Percentiles rank a stretch among this genome's conserved stretches.
phyloP scores from a whole-genome alignment of 2,113 vertebrate genomes.

The Megalops atlanticus region DNA sequence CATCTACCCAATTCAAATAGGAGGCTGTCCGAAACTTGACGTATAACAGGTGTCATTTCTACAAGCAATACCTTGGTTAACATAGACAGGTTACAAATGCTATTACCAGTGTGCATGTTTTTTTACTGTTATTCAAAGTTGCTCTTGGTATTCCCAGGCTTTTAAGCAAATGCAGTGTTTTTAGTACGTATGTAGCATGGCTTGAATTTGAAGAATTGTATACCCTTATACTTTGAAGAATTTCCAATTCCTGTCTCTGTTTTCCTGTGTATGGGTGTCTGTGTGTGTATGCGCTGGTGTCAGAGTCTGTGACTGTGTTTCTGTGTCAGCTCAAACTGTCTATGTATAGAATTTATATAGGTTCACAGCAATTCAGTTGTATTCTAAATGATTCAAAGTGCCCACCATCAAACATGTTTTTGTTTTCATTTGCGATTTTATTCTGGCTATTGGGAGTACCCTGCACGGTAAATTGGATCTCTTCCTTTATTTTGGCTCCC shows the following conservation, averaged over 20 bases:
- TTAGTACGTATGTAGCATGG: slow-evolving; percentile 68
- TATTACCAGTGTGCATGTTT: slow-evolving; percentile 52
- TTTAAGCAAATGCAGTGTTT: too few relatives aligned
- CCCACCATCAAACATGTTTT: slow-evolving; percentile 35
- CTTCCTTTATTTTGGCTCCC: slow-evolving; percentile 22
- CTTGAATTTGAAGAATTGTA: slow-evolving; percentile 61
- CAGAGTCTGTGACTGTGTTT: too few relatives aligned
- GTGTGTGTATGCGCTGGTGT: slow-evolving; percentile 28
- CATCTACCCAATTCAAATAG: background rate
- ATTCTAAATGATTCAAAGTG: slow-evolving; percentile 40
- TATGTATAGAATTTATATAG: slow-evolving; percentile 34
- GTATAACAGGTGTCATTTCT: background rate
- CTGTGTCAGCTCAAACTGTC: slow-evolving; percentile 32
- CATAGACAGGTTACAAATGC: slow-evolving; percentile 43
- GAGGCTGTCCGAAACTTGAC: background rate
- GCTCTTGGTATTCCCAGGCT: slow-evolving; percentile 55
- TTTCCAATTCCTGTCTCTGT: slow-evolving; percentile 69
- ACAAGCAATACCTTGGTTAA: background rate
- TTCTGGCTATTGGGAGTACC: background rate
- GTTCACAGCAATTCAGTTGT: slow-evolving; percentile 44
- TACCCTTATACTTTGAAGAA: slow-evolving; percentile 68
- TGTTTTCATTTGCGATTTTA: background rate
- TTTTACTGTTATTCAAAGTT: slow-evolving; percentile 59
- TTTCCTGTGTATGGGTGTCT: slow-evolving; percentile 38
- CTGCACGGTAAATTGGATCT: background rate